These are phyloP conservation scores for Seriola dumerili DNA, from an alignment of 2,113 vertebrate species.

Conservation along the genomic window DNA sequence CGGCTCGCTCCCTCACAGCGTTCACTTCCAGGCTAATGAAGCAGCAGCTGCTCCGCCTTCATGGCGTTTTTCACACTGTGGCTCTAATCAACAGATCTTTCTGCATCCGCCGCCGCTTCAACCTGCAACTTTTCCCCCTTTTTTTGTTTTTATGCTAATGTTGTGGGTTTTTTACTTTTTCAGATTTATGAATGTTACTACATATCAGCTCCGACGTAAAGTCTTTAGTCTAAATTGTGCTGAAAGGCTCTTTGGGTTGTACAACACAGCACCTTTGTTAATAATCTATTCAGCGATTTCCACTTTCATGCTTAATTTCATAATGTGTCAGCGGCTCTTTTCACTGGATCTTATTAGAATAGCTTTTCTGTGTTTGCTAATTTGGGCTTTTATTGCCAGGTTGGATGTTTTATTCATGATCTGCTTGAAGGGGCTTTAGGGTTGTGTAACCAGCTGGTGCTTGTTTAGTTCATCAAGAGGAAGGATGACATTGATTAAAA, in stretches of 20 bases:
- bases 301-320: background rate
- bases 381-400: slow-evolving; percentile 14
- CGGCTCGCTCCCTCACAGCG: slow-evolving; percentile 27
- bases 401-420: background rate
- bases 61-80: background rate
- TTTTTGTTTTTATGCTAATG: background rate
- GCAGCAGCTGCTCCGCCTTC: slow-evolving; percentile 45
- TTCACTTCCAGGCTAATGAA: slow-evolving; percentile 52
- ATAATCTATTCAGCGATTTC: background rate
- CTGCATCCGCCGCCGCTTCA: background rate
- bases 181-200: background rate
- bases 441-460: slow-evolving; percentile 7
- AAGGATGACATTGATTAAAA: background rate
- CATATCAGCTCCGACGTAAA: background rate
- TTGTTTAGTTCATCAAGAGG: slow-evolving; percentile 13
- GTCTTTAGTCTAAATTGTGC: background rate
- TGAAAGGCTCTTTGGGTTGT: background rate
- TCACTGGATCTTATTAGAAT: slow-evolving; percentile 10
- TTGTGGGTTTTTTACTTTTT: no score
- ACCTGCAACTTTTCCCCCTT: background rate
- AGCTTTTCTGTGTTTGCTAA: slow-evolving; percentile 13
- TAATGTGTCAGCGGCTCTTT: background rate
- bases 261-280: background rate
- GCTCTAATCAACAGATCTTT: slow-evolving; percentile 41
- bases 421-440: background rate